Conservation (phyloP, 2,113 vertebrate species). For the Leucoraja erinaceus region DNA sequence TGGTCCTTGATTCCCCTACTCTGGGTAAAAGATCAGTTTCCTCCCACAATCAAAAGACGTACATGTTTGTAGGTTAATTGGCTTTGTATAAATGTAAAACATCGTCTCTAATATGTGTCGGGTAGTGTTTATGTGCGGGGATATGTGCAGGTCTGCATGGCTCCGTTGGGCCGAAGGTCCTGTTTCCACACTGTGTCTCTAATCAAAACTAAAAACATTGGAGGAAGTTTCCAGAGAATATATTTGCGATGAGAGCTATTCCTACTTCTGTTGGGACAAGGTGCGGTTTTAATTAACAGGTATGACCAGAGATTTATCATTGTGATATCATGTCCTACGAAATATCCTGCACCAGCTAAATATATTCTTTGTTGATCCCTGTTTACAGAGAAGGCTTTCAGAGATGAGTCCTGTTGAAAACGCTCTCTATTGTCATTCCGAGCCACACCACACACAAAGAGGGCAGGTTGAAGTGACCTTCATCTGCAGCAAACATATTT, state of each 20-base stretch:
- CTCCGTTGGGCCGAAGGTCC: no score
- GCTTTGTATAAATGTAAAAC: no score
- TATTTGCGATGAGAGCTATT: neutral
- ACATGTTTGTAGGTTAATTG: no score
- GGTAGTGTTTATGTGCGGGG: no score
- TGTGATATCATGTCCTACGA: neutral
- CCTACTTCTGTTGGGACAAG: neutral
- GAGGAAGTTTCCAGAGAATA: neutral
- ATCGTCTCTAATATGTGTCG: no score
- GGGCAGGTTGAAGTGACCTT: neutral
- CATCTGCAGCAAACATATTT: neutral
- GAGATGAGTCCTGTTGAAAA: neutral
- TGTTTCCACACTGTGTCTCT: no score
- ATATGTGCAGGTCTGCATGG: no score
- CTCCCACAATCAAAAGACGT: no score
- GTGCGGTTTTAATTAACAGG: neutral
- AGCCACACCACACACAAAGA: neutral
- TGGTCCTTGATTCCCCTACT: no score
- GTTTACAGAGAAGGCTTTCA: neutral
- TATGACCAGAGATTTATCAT: neutral
- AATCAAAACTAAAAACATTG: no score
- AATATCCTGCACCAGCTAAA: neutral
- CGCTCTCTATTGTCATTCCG: neutral
- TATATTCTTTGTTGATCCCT: neutral
- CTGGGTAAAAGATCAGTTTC: no score